Conservation (phyloP, 2,888 invertebrate species). For the Cacoxenus indagator region DNA sequence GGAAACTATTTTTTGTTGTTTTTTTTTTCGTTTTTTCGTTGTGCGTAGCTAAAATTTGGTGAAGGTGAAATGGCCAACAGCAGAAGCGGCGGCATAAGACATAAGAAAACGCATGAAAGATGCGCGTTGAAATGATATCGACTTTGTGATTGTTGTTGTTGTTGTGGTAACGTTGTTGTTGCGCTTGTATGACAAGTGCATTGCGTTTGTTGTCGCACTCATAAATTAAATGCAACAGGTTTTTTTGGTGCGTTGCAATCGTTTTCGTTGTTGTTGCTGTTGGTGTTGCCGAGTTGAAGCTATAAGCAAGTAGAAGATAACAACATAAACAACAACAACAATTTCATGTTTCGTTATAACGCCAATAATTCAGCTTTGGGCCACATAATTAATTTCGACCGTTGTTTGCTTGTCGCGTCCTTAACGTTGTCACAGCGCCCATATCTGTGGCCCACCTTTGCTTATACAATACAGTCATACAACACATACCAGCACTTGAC, state of each 20-base stretch:
- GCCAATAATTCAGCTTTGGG: constrained; percentile 65
- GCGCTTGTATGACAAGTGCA: constrained; percentile 23
- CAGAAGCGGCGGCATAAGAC: not conserved
- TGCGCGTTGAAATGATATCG: not conserved
- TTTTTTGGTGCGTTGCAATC: not conserved
- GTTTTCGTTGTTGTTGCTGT: not conserved
- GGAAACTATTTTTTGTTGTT: not conserved
- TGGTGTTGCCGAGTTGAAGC: not conserved
- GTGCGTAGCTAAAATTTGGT: constrained; percentile 17
- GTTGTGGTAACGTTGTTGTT: constrained; percentile 9
- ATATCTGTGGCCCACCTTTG: not conserved
- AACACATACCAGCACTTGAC: not conserved
- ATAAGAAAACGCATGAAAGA: not conserved
- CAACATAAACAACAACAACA: constrained; percentile 2
- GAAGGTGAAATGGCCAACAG: not conserved
- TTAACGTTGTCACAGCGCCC: not conserved
- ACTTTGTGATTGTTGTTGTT: not conserved
- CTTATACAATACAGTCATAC: not conserved
- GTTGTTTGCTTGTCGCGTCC: constrained; percentile 8
- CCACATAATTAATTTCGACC: constrained; percentile 64
- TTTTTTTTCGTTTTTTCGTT: too few species aligned
- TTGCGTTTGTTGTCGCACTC: constrained; percentile 49
- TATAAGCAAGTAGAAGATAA: constrained; percentile 4
- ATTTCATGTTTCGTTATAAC: constrained; percentile 30
- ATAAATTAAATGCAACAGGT: constrained; percentile 57